Base-by-base conservation (phyloP, 2,113 vertebrate species). In the Furnarius figulus region DNA sequence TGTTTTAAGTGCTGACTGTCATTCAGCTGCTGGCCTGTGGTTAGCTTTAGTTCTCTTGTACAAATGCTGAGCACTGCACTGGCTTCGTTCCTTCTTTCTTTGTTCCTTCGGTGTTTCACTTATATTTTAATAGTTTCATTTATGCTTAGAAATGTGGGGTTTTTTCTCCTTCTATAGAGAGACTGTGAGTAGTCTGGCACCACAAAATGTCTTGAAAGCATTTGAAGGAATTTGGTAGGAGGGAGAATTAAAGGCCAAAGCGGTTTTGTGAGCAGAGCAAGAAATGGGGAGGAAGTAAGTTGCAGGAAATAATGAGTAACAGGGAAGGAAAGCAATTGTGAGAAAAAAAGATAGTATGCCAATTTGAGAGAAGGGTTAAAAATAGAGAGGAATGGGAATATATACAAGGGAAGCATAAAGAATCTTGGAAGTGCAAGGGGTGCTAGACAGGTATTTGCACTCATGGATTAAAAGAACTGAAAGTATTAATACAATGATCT, bases 51-150 rank as follows among this genome's bases (percentile, higher is more conserved):
- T 81, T 93, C 70, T 63, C 52, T 23, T 52, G 13, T 87, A 93
- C 66, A 65, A n/a, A 68, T 77, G 46, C 14, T 56, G 44, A 93
- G 63, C 37, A 11, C 44, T 75, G 31, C n/a, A 9, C 84, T 90
- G 87, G 49, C 75, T 76, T 91, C 7, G 0, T 73, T 85, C 42
- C n/a, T 70, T 83, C 35, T 78, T 25, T 28, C 75, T 76, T 92
- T 8, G 0, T 73, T 85, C 46, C n/a, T 66, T 83, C 37, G 40
- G 46, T 62, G 27, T 77, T 76, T 76, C 58, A 18, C 67, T 95
- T 91, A 27, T 35, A 56, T 80, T 89, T 97, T 73, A 94, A 71
- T 84, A 93, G 80, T 67, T 72, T 85, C 37, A 71, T 95, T 95
- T 90, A 68, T 0, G 0, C 71, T 71, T 80, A 53, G 61, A 84